Evolutionary conservation across 2,797 vertebrate genomes (phyloP).

Genomic region (Varecia variegata): DNA sequence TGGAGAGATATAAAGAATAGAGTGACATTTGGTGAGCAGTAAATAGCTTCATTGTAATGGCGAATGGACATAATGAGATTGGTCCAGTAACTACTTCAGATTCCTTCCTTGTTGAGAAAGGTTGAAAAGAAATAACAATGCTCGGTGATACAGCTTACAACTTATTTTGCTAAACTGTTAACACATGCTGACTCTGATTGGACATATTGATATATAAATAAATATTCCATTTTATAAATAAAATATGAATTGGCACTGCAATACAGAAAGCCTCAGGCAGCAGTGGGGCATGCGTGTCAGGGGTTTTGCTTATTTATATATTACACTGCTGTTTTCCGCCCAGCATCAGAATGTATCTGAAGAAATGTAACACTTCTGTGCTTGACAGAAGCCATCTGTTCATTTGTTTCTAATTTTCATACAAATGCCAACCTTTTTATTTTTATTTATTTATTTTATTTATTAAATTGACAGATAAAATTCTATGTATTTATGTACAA

Average conservation of each 20-base stretch:
- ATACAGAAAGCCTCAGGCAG: slow-evolving; percentile 13
- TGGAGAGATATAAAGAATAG: background rate
- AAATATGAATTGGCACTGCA: slow-evolving; percentile 54
- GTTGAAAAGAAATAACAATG: background rate
- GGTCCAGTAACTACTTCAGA: background rate
- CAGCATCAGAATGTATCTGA: slow-evolving; percentile 51
- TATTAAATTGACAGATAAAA: background rate
- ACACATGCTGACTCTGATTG: slow-evolving; percentile 41
- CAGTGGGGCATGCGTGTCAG: slow-evolving; percentile 34
- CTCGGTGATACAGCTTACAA: background rate
- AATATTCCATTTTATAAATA: slow-evolving; percentile 49
- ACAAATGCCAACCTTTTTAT: slow-evolving; percentile 8
- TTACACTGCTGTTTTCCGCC: slow-evolving; percentile 58
- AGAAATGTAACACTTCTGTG: slow-evolving; percentile 61
- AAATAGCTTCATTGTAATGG: background rate
- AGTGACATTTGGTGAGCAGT: background rate
- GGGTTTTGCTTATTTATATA: slow-evolving; percentile 67
- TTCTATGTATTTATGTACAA: background rate
- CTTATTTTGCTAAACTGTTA: slow-evolving; percentile 53
- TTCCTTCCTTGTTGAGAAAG: background rate
- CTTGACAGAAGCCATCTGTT: slow-evolving; percentile 73
- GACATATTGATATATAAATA: slow-evolving; percentile 53
- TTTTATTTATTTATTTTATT: background rate
- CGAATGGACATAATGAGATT: background rate
- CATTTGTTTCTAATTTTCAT: slow-evolving; percentile 76